Base-by-base conservation (phyloP, 2,113 vertebrate genomes). In the Ammodramus savannarum region DNA sequence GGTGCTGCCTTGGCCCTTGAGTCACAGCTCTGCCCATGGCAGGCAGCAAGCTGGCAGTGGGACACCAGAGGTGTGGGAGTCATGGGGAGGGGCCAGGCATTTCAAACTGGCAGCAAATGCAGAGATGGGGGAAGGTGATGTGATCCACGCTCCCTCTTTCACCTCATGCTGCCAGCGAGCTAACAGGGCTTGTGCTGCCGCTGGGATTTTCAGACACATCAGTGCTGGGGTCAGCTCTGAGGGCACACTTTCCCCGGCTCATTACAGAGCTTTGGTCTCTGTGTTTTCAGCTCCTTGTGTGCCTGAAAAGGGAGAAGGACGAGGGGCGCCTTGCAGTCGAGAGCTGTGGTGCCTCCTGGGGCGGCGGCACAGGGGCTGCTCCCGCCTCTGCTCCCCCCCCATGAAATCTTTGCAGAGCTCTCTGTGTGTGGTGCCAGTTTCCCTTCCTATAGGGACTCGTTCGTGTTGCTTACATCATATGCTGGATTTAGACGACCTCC, bases 401-500 rank as follows among this genome's bases (percentile, higher is more conserved):
- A 7, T 39, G n/a, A 77, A 90, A 92, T 75, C 29, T 43, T 73
- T 74, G 43, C 75, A 74, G 79, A 88, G 27, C 39, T 68, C 32
- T 10, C 48, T 48, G 48, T 0, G 2, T 55, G 61, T 88, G 52
- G 36, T 86, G 75, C 82, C 79, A 58, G 29, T 39, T 74, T 63
- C 57, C 36, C 61, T 78, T 92, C 71, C 94, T 92, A 58, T 13
- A 88, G 90, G 72, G 92, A 88, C 32, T 85, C 27, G 0, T 71
- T 76, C 75, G 52, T 78, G 86, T 93, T 93, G 66, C 84, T 96
- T 91, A 77, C 81, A 92, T 95, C 72, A 88, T 93, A 61, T 74
- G 84, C 91, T 73, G 58, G 61, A 95, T 97, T 97, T 96, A 97
- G 95, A 93, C 85, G 65, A 88, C 57, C 68, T 94, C 78, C 82